Conservation (phyloP, 1,140 invertebrate genomes). For the Hormaphis cornu region DNA sequence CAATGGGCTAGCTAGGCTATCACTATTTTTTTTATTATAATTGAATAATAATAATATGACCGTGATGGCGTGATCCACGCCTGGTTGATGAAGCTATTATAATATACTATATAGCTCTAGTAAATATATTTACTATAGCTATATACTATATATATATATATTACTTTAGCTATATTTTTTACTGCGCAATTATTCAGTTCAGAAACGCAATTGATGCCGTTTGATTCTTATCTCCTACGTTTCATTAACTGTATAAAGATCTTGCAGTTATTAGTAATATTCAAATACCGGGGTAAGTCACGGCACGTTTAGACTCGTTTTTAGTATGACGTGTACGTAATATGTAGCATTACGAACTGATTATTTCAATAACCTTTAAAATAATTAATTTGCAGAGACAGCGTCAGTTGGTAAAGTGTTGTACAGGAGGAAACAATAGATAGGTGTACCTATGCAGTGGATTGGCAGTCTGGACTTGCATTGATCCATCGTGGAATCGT, state of each 20-base stretch:
- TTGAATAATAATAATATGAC: too few relatives aligned
- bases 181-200: neutral
- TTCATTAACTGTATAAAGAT: conserved; percentile 4
- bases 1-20: too few relatives aligned
- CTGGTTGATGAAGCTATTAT: too few relatives aligned
- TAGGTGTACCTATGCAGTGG: neutral
- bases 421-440: conserved; percentile 9
- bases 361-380: neutral
- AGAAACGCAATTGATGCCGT: neutral
- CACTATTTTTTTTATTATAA: too few relatives aligned
- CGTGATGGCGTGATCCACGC: too few relatives aligned
- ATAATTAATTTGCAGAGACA: conserved; percentile 35
- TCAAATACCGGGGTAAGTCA: conserved; percentile 14
- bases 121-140: too few relatives aligned
- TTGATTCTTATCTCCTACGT: neutral
- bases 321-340: neutral
- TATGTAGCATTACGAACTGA: neutral
- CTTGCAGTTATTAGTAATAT: conserved; percentile 1
- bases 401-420: conserved; percentile 36
- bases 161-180: too few relatives aligned
- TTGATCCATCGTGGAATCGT: conserved; percentile 72
- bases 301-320: neutral
- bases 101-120: too few relatives aligned
- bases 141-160: too few relatives aligned
- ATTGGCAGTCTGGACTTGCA: conserved; percentile 72